These are phyloP conservation scores for Jaculus jaculus DNA, from an alignment of 2,113 vertebrate genomes.

Conservation along the genomic window DNA sequence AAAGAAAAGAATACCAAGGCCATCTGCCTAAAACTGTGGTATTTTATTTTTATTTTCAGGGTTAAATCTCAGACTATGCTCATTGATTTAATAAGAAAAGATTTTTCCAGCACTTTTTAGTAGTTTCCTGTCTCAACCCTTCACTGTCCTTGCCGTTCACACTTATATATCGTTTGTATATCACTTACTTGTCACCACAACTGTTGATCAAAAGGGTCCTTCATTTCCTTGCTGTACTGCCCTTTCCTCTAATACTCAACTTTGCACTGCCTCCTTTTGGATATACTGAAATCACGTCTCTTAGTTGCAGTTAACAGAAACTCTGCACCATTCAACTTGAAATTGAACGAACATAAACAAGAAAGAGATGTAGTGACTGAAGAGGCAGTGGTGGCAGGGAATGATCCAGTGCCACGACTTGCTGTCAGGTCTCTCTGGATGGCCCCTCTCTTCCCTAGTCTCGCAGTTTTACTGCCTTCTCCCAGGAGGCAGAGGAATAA, in stretches of 20 bases:
- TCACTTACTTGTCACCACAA: neutral
- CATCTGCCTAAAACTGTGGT: neutral
- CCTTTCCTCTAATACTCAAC: neutral
- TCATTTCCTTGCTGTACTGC: neutral
- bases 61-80: neutral
- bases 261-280: neutral
- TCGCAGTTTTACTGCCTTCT: too few species aligned
- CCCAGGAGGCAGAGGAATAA: neutral
- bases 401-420: neutral
- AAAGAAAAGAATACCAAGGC: neutral
- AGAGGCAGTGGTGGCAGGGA: fast-evolving
- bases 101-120: neutral
- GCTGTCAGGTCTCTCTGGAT: neutral
- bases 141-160: neutral
- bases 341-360: neutral
- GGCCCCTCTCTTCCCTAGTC: neutral
- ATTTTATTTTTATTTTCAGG: neutral
- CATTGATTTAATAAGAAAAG: neutral
- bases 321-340: neutral
- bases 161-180: neutral
- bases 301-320: neutral
- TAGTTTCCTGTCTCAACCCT: too few species aligned
- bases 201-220: neutral
- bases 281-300: neutral
- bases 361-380: neutral